These are phyloP conservation scores for Melipona bicolor DNA, from an alignment of 2,888 invertebrate genomes.

Conservation along the genomic window DNA sequence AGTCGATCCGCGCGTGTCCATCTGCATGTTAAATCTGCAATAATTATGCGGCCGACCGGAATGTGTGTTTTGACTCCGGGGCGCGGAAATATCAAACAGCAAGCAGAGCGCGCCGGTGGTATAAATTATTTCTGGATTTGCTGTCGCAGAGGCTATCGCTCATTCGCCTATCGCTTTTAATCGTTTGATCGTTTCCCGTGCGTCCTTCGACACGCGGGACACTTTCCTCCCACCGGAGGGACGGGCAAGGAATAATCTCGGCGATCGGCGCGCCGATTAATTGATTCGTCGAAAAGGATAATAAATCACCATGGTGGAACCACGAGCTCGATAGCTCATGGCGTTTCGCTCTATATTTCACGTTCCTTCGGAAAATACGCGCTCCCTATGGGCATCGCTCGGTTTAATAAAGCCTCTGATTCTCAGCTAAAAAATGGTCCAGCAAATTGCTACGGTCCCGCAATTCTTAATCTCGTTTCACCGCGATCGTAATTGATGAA, in stretches of 20 bases:
- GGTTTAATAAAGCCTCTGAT: not conserved
- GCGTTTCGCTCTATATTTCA: conserved; percentile 6
- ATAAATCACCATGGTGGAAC: conserved; percentile 1
- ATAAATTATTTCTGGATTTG: conserved; percentile 29
- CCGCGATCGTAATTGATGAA: not conserved
- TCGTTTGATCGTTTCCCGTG: not conserved
- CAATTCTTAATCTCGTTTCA: not conserved
- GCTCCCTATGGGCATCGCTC: too few species aligned
- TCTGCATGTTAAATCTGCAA: conserved; percentile 43
- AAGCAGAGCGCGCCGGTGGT: not conserved
- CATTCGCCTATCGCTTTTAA: not conserved
- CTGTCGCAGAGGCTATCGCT: not conserved
- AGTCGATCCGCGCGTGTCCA: conserved; percentile 10
- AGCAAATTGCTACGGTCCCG: not conserved
- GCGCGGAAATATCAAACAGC: conserved; percentile 27
- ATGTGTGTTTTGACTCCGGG: not conserved
- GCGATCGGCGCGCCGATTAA: conserved; percentile 17
- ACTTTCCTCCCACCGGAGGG: not conserved
- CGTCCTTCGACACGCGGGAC: too few species aligned
- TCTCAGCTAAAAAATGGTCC: not conserved
- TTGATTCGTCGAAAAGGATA: conserved; percentile 7
- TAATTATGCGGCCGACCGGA: conserved; percentile 35
- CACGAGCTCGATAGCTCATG: not conserved
- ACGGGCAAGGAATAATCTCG: not conserved
- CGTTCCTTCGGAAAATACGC: not conserved